phyloP scores from a whole-genome alignment of 2,113 vertebrate genomes.

The Pedionomus torquatus region DNA sequence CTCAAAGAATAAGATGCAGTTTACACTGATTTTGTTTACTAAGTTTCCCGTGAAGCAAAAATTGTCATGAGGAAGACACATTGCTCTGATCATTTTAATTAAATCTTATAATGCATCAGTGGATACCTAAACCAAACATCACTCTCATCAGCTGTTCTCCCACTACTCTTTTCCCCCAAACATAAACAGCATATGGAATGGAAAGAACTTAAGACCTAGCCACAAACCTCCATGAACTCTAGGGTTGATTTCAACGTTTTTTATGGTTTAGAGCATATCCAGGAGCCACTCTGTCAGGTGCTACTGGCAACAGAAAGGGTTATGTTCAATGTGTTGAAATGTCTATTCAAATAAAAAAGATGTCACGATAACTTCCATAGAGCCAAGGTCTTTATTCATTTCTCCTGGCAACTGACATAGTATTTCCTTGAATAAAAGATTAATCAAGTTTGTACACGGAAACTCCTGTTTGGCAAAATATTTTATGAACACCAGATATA shows the following conservation, averaged over 20 bases:
- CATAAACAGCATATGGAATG: not conserved
- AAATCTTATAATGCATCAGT: constrained; percentile 57
- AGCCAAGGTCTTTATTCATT: not conserved
- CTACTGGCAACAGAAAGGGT: not conserved
- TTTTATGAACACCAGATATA: not conserved
- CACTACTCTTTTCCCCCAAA: not conserved
- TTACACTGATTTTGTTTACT: constrained; percentile 52
- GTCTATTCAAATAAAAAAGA: not conserved
- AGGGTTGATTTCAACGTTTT: not conserved
- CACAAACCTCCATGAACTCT: not conserved
- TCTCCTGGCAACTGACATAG: not conserved
- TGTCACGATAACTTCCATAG: not conserved
- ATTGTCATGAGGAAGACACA: constrained; percentile 50
- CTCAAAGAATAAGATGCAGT: constrained; percentile 44
- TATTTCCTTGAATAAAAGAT: constrained; percentile 8
- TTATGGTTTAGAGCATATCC: not conserved
- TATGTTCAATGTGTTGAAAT: not conserved
- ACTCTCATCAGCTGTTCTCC: constrained; percentile 1
- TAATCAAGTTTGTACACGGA: constrained; percentile 9
- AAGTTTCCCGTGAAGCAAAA: constrained; percentile 49
- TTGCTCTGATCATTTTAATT: constrained; percentile 71
- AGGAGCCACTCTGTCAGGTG: not conserved
- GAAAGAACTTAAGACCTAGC: not conserved
- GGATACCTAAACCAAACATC: constrained; percentile 13
- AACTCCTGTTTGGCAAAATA: not conserved